A percentile compares a stretch with the other conserved stretches of the same genome.
Evolutionary conservation across 2,888 invertebrate species (phyloP).

Genomic region (Adelphocoris suturalis): DNA sequence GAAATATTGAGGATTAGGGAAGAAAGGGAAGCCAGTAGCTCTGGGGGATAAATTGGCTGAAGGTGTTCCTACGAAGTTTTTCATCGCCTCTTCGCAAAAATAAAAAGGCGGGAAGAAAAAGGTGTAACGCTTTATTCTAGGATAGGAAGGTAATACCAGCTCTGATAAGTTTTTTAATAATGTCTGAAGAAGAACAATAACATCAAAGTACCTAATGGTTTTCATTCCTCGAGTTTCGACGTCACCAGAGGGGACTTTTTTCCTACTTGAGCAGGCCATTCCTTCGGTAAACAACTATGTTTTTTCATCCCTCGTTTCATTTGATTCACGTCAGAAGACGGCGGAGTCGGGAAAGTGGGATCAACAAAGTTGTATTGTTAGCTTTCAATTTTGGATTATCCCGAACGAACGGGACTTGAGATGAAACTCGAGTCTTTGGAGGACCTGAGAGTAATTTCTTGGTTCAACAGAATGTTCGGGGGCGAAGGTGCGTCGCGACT

Average conservation of each 20-base stretch:
- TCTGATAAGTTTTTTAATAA: constrained; percentile 58
- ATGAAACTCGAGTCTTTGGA: neutral
- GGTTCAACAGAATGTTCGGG: too few species aligned
- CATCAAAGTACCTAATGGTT: constrained; percentile 9
- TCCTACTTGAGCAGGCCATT: constrained; percentile 13
- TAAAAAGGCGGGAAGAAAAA: constrained; percentile 27
- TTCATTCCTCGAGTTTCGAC: neutral
- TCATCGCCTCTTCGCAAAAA: constrained; percentile 56
- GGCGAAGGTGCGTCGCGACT: too few species aligned
- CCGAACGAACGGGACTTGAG: neutral
- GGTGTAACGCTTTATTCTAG: constrained; percentile 19
- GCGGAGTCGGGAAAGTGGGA: neutral
- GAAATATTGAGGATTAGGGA: constrained; percentile 62
- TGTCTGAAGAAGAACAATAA: constrained; percentile 60
- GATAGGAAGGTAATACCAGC: constrained; percentile 40
- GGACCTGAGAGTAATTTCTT: constrained; percentile 1
- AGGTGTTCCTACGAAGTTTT: constrained; percentile 63
- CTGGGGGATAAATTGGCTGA: constrained; percentile 52
- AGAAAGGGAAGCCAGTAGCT: neutral
- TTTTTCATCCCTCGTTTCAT: constrained; percentile 3
- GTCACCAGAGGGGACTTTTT: neutral
- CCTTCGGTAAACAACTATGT: neutral
- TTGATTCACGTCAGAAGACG: neutral
- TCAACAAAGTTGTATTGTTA: constrained; percentile 36
- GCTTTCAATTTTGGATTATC: constrained; percentile 27